Evolutionary conservation across 2,113 vertebrate species (phyloP), one percentile per base, ranked within the genome.

Genomic region (Miniopterus natalensis): DNA sequence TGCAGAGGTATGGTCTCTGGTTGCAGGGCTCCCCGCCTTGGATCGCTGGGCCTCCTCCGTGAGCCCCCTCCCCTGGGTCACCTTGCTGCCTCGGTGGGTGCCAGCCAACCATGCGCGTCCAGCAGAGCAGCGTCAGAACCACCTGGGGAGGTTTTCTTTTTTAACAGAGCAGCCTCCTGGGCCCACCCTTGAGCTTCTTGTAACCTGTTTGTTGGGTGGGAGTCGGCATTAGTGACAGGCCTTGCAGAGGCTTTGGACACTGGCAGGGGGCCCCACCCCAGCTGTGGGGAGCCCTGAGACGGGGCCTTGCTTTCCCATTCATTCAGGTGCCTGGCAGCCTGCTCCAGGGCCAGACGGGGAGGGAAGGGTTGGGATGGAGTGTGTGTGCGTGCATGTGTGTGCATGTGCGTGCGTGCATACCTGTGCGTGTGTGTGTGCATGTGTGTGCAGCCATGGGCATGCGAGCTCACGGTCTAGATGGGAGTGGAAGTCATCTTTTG

Each of bases 11-110:
- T 2, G 8, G 2, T n/a, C 66, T 55, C 36, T 55, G 74, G 79
- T 11, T 6, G 29, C 1, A 53, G 36, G 66, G 14, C 61, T 31
- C 70, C 47, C 29, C 4, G 51, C 45, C 55, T 70, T 66, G 36
- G 42, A 29, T 17, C 25, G 2, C 15, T 0, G 5, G 18, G 8
- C 42, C 49, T 45, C 5, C 1, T 15, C 14, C 66, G 0, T 14
- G 29, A 18, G n/a, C 27, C 25, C 49, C 49, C 3, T 5, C 1
- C 53, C 53, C 45, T n/a, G 9, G 15, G 14, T 36, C 84, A 2
- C 8, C 81, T 40, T 29, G 8, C 57, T 71, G 20, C 2, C 11
- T 40, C 66, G 8, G 3, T 4, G 1, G 6, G 10, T 8, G 36
- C 59, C 7, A 1, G 57, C 4, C 31, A 4, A 8, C 14, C 42